phyloP scores from a whole-genome alignment of 2,113 vertebrate species.

The Anolis sagrei region DNA sequence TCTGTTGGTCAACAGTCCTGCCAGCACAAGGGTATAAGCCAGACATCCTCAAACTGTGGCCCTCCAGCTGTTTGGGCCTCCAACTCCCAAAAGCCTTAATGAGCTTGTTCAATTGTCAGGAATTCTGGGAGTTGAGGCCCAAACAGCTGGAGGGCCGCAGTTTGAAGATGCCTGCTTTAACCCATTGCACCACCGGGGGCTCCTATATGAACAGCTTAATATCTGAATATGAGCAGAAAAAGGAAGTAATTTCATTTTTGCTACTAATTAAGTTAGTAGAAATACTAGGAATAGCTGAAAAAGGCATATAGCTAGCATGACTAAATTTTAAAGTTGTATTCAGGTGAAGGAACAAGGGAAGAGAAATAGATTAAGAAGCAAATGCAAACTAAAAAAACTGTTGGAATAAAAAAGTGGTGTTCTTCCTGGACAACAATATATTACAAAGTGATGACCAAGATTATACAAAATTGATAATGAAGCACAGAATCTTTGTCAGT shows the following conservation, averaged over 20 bases:
- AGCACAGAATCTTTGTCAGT: background rate
- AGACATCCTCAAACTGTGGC: too few species aligned
- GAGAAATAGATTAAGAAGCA: background rate
- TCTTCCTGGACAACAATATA: background rate
- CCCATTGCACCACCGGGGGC: too few species aligned
- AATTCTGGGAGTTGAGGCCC: too few species aligned
- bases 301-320: background rate
- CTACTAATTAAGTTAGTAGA: background rate
- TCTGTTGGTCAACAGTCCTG: too few species aligned
- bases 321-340: background rate
- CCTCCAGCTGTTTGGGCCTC: too few species aligned
- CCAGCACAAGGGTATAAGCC: too few species aligned
- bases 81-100: too few species aligned
- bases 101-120: too few species aligned
- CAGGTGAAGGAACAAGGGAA: background rate
- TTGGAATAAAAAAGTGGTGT: background rate
- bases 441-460: background rate
- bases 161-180: too few species aligned
- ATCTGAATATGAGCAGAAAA: background rate
- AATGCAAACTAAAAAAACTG: background rate
- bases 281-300: background rate
- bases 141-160: too few species aligned
- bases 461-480: background rate
- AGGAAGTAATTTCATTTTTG: background rate
- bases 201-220: background rate